Base-by-base conservation (phyloP, 2,888 invertebrate species). In the Dendrolimus pini region DNA sequence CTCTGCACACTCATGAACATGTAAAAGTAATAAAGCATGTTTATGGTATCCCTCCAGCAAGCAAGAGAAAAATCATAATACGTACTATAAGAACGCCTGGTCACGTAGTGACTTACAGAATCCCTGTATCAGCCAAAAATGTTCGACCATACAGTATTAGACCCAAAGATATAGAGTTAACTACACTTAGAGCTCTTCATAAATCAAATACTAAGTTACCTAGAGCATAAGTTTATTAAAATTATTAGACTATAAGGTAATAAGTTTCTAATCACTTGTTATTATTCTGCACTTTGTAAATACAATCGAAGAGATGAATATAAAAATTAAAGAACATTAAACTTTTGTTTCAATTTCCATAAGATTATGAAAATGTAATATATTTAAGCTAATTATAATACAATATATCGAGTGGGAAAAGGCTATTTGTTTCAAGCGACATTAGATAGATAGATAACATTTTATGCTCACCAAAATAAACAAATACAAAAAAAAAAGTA, bases 161-260 rank as follows among this genome's bases (percentile, higher is more conserved):
- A 58, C 69, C 76, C 10, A 78, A 79, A 65, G 84, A 86, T 55
- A 69, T 74, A 41, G 89, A 89, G 72, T 78, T 79, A 0, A 84
- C 84, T 14, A 88, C 88, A 0, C 78, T 82, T 42, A 80, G 77
- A 52, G 80, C 88, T 1, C 72, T 82, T 54, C 71, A 67, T 41
- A 75, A 76, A 58, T 75, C 82, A 12, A 74, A 70, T 52, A 82
- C 71, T 3, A 84, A 81, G 60, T 84, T 83, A 9, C 87, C 86
- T 61, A 80, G 75, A 63, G 56, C 78, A 62, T 85, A 70, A 72
- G 54, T 42, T 54, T 57, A 41, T 55, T 59, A 56, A 7, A 10
- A 47, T 47, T 47, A 47, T 10, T 47, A 47, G 9, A 12, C 9
- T 58, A 56, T 57, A 67, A 69, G 53, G 41, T 62, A 65, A 53